phyloP scores from a whole-genome alignment of 2,888 invertebrate genomes.

The Labia minor region DNA sequence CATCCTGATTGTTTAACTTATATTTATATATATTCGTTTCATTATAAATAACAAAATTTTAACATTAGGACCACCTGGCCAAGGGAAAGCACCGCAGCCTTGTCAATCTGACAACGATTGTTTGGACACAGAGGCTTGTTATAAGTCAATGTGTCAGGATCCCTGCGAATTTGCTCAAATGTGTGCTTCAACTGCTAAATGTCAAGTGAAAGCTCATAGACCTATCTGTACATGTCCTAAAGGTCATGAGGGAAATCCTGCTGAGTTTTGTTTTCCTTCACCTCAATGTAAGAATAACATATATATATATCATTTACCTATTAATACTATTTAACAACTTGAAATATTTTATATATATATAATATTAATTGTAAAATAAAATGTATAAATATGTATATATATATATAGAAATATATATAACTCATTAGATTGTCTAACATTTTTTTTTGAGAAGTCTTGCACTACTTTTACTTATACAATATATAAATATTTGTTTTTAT shows the following conservation, averaged over 20 bases:
- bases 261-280: constrained; percentile 62
- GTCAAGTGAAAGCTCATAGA: constrained; percentile 33
- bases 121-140: constrained; percentile 34
- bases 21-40: too few relatives aligned
- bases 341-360: background rate
- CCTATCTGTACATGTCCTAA: constrained; percentile 52
- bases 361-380: background rate
- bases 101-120: constrained; percentile 37
- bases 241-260: constrained; percentile 71
- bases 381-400: background rate
- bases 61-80: constrained; percentile 28
- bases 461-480: constrained; percentile 14
- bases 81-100: constrained; percentile 26
- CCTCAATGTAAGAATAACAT: constrained; percentile 57
- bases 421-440: too few relatives aligned
- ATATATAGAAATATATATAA: background rate
- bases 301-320: too few relatives aligned
- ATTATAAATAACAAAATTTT: background rate
- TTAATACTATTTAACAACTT: constrained; percentile 17
- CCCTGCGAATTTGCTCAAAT: constrained; percentile 43
- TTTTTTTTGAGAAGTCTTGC: background rate
- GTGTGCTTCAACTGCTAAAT: constrained; percentile 35
- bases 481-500: background rate
- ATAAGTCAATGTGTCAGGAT: constrained; percentile 40
- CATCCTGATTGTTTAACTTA: too few relatives aligned